Evolutionary conservation across 2,797 vertebrate genomes (phyloP), one percentile per base, ranked within the genome.

Genomic region (Crenuchus spilurus): DNA sequence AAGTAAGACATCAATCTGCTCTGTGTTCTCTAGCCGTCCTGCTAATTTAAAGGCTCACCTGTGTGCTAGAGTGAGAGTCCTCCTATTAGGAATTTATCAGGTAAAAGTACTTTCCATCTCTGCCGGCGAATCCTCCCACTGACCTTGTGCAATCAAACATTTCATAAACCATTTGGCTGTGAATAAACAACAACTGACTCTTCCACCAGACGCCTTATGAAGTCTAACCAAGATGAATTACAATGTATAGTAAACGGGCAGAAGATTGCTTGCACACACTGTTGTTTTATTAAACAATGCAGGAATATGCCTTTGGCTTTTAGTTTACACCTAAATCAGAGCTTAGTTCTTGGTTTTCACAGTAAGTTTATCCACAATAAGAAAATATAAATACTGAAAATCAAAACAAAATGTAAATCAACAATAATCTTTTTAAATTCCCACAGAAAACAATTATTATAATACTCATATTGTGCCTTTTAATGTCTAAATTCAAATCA

Each of bases 31-130:
- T 68, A 62, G 68, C 70, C 61, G 61, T 74, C 54, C 66, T 37
- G 61, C 69, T 85, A 79, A 84, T 78, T 84, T 76, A 79, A 87
- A 85, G 83, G 79, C 84, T 87, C 84, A 87, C 80, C 87, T 81
- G 83, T 88, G 84, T 57, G 39, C 70, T 69, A 78, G 37, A 46
- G 11, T 31, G 55, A 74, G 54, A 58, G 49, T 54, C 68, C 68
- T 46, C 79, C 65, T 72, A 74, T 37, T 26, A 39, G 86, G 78
- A 70, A 76, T 75, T 85, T 73, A 46, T 67, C 22, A 78, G 69
- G 46, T 78, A 41, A 24, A 74, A 79, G 79, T 70, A 82, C 52
- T 64, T 76, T 63, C 74, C 67, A 2, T 33, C 77, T 80, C 48
- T 61, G 52, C 63, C 57, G 65, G 48, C 6, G 1, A 24, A 20